A percentile compares a stretch with the other conserved stretches of the same genome.
Conservation (phyloP, 2,888 invertebrate species). For the Agriopis marginaria region DNA sequence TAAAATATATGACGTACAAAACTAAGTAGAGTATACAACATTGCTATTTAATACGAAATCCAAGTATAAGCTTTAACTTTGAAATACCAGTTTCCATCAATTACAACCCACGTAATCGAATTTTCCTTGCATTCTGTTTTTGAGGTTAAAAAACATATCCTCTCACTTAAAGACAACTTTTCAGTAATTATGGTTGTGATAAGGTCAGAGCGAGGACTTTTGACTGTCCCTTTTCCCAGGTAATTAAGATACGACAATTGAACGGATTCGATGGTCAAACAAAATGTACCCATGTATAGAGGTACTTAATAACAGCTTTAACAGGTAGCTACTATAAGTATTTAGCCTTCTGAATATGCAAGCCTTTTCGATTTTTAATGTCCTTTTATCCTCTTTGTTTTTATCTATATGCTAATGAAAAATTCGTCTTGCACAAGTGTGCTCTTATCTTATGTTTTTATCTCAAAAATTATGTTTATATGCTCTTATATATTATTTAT, state of each 20-base stretch:
- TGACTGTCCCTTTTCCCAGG: conserved; percentile 64
- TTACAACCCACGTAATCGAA: conserved; percentile 30
- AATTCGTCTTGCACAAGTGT: not conserved
- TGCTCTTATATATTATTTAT: too few species aligned
- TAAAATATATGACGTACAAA: not conserved
- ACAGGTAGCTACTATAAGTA: not conserved
- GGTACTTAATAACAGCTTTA: not conserved
- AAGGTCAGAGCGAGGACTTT: conserved; percentile 69
- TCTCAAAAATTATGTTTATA: too few species aligned
- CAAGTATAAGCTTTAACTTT: conserved; percentile 2
- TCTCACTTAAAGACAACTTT: conserved; percentile 61
- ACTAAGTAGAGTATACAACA: not conserved
- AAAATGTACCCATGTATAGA: conserved; percentile 6
- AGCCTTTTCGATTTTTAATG: not conserved
- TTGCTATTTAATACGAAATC: conserved; percentile 9
- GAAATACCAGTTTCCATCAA: conserved; percentile 30
- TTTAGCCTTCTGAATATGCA: not conserved
- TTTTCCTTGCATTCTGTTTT: conserved; percentile 47
- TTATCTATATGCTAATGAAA: not conserved
- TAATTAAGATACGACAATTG: conserved; percentile 55
- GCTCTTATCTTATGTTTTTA: not conserved
- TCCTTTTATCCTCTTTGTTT: not conserved
- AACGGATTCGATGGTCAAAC: conserved; percentile 41
- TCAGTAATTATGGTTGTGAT: conserved; percentile 63
- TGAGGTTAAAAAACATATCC: conserved; percentile 56